Conservation (phyloP, 2,797 vertebrate species). For the Phoeniculus purpureus region DNA sequence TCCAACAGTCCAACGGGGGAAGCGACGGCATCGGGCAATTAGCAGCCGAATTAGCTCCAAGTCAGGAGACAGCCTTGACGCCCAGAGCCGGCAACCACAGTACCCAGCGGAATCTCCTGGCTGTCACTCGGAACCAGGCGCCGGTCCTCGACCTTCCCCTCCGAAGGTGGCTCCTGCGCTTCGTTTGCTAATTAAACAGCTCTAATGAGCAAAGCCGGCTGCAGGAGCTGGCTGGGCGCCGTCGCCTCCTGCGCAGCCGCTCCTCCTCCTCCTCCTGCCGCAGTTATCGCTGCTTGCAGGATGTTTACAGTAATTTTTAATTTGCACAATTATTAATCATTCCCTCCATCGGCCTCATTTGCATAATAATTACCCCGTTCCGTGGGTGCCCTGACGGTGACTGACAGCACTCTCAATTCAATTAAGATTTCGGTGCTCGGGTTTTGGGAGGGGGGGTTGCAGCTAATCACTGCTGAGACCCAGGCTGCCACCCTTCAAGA, state of each 20-base stretch:
- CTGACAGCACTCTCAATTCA: constrained; percentile 80
- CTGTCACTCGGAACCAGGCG: rapidly evolving
- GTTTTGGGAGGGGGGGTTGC: constrained; percentile 11
- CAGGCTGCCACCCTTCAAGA: background rate
- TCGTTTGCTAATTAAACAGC: constrained; percentile 33
- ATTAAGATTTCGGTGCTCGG: constrained; percentile 76
- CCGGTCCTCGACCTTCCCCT: rapidly evolving
- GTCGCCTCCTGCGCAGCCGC: constrained; percentile 43
- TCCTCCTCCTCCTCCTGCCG: constrained; percentile 10
- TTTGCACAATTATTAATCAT: constrained; percentile 84
- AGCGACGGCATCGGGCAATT: background rate
- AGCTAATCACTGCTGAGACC: constrained; percentile 63
- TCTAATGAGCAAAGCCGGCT: constrained; percentile 66
- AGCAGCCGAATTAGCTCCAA: background rate
- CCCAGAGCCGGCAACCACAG: too few relatives aligned
- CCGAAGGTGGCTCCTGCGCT: background rate
- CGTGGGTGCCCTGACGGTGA: constrained; percentile 74
- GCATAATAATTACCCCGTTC: constrained; percentile 82
- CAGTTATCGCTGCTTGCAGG: constrained; percentile 79
- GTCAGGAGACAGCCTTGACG: too few relatives aligned
- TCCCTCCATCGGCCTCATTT: constrained; percentile 82
- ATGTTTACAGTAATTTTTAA: constrained; percentile 85
- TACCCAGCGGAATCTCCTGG: rapidly evolving
- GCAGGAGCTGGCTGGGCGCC: constrained; percentile 30
- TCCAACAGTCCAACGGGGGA: background rate